phyloP scores from a whole-genome alignment of 1,140 invertebrate genomes.

The Drosophila equinoxialis region DNA sequence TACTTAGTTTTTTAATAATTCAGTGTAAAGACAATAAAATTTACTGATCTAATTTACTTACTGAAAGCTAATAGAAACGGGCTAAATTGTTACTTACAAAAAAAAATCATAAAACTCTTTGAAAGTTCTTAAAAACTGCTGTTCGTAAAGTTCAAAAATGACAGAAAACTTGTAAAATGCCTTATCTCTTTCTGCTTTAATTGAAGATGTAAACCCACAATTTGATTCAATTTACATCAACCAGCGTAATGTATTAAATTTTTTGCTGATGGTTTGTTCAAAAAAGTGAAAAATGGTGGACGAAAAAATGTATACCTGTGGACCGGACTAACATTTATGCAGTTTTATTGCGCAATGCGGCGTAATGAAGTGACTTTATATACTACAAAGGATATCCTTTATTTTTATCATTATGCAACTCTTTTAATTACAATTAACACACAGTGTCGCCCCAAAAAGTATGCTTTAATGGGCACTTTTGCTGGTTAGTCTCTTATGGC shows the following conservation, averaged over 20 bases:
- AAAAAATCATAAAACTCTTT: no score
- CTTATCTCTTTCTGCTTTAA: no score
- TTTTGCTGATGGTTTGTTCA: conserved; percentile 12
- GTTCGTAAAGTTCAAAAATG: no score
- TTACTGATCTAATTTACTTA: no score
- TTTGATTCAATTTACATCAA: not conserved
- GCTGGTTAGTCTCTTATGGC: conserved; percentile 30
- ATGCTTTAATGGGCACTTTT: conserved; percentile 30
- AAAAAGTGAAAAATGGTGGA: not conserved
- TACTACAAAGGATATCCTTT: not conserved
- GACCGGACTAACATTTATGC: conserved; percentile 10
- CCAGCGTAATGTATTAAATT: not conserved
- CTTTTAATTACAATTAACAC: conserved; percentile 45
- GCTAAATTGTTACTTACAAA: no score
- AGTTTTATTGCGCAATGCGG: conserved; percentile 23
- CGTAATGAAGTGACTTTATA: conserved; percentile 23
- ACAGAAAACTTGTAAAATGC: no score
- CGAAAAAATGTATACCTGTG: not conserved
- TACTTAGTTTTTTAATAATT: no score
- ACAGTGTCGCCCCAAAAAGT: conserved; percentile 1
- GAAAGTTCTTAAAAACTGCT: no score
- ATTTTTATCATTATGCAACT: conserved; percentile 3
- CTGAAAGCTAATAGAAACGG: no score
- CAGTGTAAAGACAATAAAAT: no score
- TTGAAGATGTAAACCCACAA: not conserved